Evolutionary conservation across 2,113 vertebrate genomes (phyloP).

Genomic region (Suricata suricatta): DNA sequence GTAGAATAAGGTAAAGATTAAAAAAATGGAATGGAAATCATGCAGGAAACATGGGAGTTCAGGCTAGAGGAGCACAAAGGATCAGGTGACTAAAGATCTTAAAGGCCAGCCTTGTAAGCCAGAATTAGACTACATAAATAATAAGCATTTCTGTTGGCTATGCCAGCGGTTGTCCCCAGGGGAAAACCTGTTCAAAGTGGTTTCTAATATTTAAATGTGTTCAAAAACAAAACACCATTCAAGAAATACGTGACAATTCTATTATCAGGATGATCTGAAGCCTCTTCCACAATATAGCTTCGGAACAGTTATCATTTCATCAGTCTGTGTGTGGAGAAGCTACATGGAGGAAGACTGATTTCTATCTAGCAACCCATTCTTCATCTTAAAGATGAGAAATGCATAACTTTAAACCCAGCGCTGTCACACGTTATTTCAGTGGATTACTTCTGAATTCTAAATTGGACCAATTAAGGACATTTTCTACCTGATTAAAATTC

Average conservation of each 20-base stretch:
- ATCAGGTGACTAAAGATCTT: background rate
- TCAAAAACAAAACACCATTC: background rate
- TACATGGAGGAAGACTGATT: background rate
- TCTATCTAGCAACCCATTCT: background rate
- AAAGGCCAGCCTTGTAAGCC: background rate
- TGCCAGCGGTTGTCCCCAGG: background rate
- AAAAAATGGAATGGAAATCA: background rate
- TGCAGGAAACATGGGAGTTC: background rate
- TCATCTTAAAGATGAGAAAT: conserved; percentile 39
- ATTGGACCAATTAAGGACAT: conserved; percentile 69
- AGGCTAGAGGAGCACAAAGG: background rate
- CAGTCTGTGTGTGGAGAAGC: background rate
- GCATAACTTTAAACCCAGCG: conserved; percentile 38
- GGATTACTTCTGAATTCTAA: conserved; percentile 62
- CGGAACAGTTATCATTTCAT: background rate
- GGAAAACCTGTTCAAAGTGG: background rate
- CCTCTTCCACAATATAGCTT: background rate
- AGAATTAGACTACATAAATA: background rate
- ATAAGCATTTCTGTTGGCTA: background rate
- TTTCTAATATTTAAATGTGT: background rate
- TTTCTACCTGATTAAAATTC: conserved; percentile 78
- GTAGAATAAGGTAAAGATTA: background rate
- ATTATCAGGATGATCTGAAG: background rate
- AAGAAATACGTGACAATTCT: background rate
- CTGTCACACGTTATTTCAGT: conserved; percentile 32